phyloP scores from a whole-genome alignment of 1,140 invertebrate genomes.

The Anadara kagoshimensis region DNA sequence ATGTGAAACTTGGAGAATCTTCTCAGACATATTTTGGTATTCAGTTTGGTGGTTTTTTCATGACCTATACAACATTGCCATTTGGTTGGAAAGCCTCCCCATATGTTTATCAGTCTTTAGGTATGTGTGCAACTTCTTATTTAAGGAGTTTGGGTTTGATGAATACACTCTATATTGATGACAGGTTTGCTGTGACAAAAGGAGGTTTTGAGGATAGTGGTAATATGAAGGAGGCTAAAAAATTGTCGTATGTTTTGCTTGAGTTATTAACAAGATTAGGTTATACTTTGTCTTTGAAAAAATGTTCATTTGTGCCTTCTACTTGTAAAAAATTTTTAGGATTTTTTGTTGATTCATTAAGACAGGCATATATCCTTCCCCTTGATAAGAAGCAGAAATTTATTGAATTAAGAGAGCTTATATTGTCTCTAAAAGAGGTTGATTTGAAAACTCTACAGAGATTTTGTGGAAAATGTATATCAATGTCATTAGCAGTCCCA shows the following conservation, averaged over 20 bases:
- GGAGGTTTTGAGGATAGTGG: not conserved
- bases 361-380: slow-evolving; percentile 10
- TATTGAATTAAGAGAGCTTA: slow-evolving; percentile 5
- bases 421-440: not conserved
- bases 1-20: slow-evolving; percentile 18
- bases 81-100: slow-evolving; percentile 39
- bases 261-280: slow-evolving; percentile 4
- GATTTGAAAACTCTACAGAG: slow-evolving; percentile 20
- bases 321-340: slow-evolving; percentile 8
- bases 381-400: slow-evolving; percentile 15
- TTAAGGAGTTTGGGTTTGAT: slow-evolving; percentile 9
- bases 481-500: slow-evolving; percentile 9
- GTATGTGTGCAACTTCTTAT: slow-evolving; percentile 37
- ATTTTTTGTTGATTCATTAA: slow-evolving; percentile 11
- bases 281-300: slow-evolving; percentile 15
- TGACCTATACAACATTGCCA: slow-evolving; percentile 33
- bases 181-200: slow-evolving; percentile 17
- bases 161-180: slow-evolving; percentile 38
- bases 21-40: slow-evolving; percentile 37
- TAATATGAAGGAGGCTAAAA: not conserved
- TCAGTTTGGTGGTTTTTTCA: slow-evolving; percentile 34
- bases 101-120: slow-evolving; percentile 37
- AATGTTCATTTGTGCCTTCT: slow-evolving; percentile 7
- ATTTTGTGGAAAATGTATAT: slow-evolving; percentile 24
- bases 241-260: slow-evolving; percentile 1